These are phyloP conservation scores for Drosophila fulvimacula DNA, from an alignment of 2,888 invertebrate genomes.

Conservation along the genomic window DNA sequence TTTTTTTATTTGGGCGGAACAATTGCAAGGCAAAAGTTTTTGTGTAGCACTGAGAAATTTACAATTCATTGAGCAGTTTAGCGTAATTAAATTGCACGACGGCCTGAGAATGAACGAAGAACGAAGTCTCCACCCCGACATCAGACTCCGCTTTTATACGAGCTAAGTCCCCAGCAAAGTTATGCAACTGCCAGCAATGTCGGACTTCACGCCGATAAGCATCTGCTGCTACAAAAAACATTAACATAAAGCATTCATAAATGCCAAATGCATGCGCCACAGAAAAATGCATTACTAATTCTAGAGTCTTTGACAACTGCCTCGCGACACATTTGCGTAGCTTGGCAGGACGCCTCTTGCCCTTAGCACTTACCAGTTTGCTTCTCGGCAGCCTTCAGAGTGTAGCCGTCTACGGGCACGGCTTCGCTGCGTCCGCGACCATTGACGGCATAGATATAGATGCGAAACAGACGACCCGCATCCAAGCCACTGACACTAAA, in stretches of 20 bases:
- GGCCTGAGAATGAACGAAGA: slow-evolving; percentile 52
- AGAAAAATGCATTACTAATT: slow-evolving; percentile 51
- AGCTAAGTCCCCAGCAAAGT: slow-evolving; percentile 50
- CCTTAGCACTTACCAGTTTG: slow-evolving; percentile 88
- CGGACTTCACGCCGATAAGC: slow-evolving; percentile 5
- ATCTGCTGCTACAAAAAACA: slow-evolving; percentile 25
- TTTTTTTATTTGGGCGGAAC: background rate
- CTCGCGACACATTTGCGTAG: background rate
- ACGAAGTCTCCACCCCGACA: slow-evolving; percentile 19
- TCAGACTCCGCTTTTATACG: slow-evolving; percentile 12
- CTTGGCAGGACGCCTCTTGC: background rate
- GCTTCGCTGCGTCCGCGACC: slow-evolving; percentile 92
- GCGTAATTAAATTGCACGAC: slow-evolving; percentile 75
- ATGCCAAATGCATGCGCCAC: slow-evolving; percentile 31
- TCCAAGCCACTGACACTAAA: slow-evolving; percentile 92
- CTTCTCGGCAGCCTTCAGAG: slow-evolving; percentile 91
- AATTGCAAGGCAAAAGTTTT: slow-evolving; percentile 64
- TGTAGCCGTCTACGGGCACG: slow-evolving; percentile 89
- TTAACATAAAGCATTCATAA: slow-evolving; percentile 72
- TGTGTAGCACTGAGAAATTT: slow-evolving; percentile 53
- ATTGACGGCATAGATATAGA: slow-evolving; percentile 93
- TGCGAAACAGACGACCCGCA: slow-evolving; percentile 91
- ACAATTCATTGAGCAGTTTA: slow-evolving; percentile 81
- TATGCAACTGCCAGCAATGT: slow-evolving; percentile 41
- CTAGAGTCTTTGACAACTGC: slow-evolving; percentile 29